Evolutionary conservation across 1,140 invertebrate species (phyloP).

Genomic region (Elymnias hypermnestra): DNA sequence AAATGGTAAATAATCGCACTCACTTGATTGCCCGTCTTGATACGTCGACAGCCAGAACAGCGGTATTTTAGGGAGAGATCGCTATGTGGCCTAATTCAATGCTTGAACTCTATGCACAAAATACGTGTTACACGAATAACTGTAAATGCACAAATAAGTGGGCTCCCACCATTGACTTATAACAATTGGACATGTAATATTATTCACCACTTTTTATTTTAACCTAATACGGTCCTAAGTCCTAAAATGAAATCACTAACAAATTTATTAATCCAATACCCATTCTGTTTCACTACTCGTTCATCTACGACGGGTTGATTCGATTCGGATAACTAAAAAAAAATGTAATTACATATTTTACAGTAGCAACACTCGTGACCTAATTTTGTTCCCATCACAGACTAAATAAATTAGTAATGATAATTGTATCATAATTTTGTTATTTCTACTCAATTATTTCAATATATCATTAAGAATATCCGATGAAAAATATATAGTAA

Average conservation of each 20-base stretch:
- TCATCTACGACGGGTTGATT: constrained; percentile 27
- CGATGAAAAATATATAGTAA: too few relatives aligned
- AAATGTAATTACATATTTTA: constrained; percentile 13
- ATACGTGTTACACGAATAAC: constrained; percentile 75
- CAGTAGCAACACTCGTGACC: constrained; percentile 14
- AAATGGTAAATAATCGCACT: constrained; percentile 30
- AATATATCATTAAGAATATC: too few relatives aligned
- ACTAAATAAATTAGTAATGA: too few relatives aligned
- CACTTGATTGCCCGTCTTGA: constrained; percentile 51
- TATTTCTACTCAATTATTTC: too few relatives aligned
- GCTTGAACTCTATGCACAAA: constrained; percentile 75
- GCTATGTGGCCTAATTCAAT: constrained; percentile 77
- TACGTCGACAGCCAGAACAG: constrained; percentile 76
- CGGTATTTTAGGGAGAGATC: constrained; percentile 77
- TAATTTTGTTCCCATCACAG: too few relatives aligned
- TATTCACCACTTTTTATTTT: constrained; percentile 42
- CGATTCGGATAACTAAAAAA: constrained; percentile 8
- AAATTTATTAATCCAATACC: constrained; percentile 51
- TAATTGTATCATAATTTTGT: too few relatives aligned
- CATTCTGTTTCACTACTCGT: constrained; percentile 50
- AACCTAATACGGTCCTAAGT: constrained; percentile 33
- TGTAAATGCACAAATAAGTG: constrained; percentile 72
- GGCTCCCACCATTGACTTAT: constrained; percentile 39
- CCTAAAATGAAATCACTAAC: constrained; percentile 57
- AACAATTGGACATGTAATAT: constrained; percentile 38